phyloP scores from a whole-genome alignment of 1,140 invertebrate species.

The Sminthurinus signatus region DNA sequence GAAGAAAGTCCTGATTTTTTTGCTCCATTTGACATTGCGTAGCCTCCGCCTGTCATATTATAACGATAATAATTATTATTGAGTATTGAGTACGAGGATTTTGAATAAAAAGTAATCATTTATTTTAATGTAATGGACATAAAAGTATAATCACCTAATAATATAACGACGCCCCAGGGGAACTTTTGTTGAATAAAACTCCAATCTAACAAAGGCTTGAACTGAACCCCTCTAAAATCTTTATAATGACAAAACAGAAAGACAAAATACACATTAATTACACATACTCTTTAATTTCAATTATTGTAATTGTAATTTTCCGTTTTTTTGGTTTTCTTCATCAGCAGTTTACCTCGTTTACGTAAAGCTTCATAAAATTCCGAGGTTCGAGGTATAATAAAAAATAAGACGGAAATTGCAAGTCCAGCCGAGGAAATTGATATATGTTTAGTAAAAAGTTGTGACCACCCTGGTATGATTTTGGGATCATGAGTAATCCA shows the following conservation, averaged over 20 bases:
- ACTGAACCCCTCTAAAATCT: slow-evolving; percentile 25
- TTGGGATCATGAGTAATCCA: slow-evolving; percentile 84
- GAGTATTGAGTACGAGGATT: too few relatives aligned
- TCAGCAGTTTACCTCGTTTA: slow-evolving; percentile 24
- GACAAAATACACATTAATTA: too few relatives aligned
- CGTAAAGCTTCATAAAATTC: slow-evolving; percentile 27
- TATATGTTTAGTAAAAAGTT: slow-evolving; percentile 53
- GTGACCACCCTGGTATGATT: slow-evolving; percentile 71
- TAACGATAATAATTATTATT: neutral
- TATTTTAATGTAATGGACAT: too few relatives aligned
- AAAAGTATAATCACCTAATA: slow-evolving; percentile 34
- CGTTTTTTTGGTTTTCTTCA: too few relatives aligned
- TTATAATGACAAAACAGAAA: neutral
- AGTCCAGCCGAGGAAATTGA: slow-evolving; percentile 25
- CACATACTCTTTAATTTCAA: too few relatives aligned
- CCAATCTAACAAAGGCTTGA: slow-evolving; percentile 38
- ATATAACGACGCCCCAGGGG: slow-evolving; percentile 42
- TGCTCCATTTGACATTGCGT: slow-evolving; percentile 77
- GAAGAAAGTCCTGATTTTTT: slow-evolving; percentile 66
- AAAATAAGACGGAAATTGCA: slow-evolving; percentile 29
- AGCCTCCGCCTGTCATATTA: slow-evolving; percentile 62
- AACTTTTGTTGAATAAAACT: slow-evolving; percentile 35
- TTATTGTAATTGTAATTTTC: too few relatives aligned
- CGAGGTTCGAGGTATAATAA: slow-evolving; percentile 25
- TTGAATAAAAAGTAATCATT: too few relatives aligned